Evolutionary conservation across 2,888 invertebrate genomes (phyloP).

Genomic region (Lathronympha strigana): DNA sequence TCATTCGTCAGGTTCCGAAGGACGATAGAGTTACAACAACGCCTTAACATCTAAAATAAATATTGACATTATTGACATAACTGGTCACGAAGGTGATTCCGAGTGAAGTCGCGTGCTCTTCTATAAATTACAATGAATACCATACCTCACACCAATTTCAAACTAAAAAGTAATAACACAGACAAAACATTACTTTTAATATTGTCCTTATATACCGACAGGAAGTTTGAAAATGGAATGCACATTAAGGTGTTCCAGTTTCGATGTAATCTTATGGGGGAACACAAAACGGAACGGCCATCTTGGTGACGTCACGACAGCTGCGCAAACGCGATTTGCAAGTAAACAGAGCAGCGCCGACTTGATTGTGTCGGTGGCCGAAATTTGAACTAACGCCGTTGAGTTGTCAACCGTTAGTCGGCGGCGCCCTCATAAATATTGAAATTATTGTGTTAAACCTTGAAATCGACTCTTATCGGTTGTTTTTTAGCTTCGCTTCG

Average conservation of each 20-base stretch:
- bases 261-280: not conserved
- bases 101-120: slow-evolving; percentile 9
- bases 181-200: not conserved
- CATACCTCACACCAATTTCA: not conserved
- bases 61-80: slow-evolving; percentile 18
- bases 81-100: slow-evolving; percentile 2
- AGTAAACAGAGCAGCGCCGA: slow-evolving; percentile 18
- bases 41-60: slow-evolving; percentile 3
- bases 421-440: not conserved
- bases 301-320: slow-evolving; percentile 26
- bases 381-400: slow-evolving; percentile 2
- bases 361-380: slow-evolving; percentile 5
- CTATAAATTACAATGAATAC: slow-evolving; percentile 13
- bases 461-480: no score
- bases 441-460: not conserved
- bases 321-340: slow-evolving; percentile 24
- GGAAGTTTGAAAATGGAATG: not conserved
- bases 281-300: slow-evolving; percentile 12
- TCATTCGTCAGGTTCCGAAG: not conserved
- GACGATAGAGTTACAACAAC: slow-evolving; percentile 3
- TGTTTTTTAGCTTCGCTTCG: no score
- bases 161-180: not conserved
- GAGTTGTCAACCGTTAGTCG: not conserved
- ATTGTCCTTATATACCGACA: not conserved
- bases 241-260: not conserved